A percentile compares a stretch with the other conserved stretches of the same genome.
These are phyloP conservation scores for Harpalus rufipes DNA, from an alignment of 2,888 invertebrate species.

Conservation along the genomic window DNA sequence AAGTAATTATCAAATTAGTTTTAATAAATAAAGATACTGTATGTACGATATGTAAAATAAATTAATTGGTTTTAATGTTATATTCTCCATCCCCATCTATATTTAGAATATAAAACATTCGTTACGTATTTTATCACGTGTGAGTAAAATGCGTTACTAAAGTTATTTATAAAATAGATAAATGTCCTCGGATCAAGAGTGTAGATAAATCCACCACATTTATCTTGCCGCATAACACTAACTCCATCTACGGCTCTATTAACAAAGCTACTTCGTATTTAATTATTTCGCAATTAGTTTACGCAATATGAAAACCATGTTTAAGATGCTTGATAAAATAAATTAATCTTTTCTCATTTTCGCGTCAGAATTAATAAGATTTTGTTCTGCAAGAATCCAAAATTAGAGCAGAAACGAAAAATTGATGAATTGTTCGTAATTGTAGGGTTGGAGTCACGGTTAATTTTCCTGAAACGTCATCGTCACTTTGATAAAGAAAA, in stretches of 20 bases:
- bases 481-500: conserved; percentile 1
- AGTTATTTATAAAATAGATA: conserved; percentile 34
- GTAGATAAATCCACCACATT: conserved; percentile 20
- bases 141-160: conserved; percentile 8
- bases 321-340: conserved; percentile 45
- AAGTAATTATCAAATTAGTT: background rate
- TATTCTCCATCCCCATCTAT: background rate
- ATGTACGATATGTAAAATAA: background rate
- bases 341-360: conserved; percentile 50
- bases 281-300: conserved; percentile 42
- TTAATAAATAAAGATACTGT: background rate
- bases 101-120: background rate
- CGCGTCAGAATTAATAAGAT: conserved; percentile 30
- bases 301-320: conserved; percentile 40
- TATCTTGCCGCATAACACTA: conserved; percentile 13
- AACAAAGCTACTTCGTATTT: conserved; percentile 22
- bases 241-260: conserved; percentile 29
- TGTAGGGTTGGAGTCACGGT: conserved; percentile 26
- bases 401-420: conserved; percentile 43
- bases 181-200: background rate
- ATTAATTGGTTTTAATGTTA: background rate
- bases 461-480: conserved; percentile 12
- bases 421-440: conserved; percentile 44
- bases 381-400: conserved; percentile 1
- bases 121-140: background rate